Conservation (phyloP, 92 coral and sea anemone genomes). For the Ricordea florida region DNA sequence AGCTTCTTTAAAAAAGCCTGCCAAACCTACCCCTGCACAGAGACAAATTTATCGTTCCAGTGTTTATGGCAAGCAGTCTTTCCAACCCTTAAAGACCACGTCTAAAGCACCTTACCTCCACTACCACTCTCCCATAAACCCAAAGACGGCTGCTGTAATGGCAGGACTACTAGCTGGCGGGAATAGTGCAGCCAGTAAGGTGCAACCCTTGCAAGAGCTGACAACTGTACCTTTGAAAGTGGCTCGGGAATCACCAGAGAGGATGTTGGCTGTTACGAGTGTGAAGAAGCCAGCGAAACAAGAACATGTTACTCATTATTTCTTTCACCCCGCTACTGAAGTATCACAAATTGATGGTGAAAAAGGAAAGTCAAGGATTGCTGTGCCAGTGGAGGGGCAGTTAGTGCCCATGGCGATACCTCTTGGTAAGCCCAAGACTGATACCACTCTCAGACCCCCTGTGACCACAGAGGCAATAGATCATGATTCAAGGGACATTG, state of each 20-base stretch:
- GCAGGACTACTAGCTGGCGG: conserved; percentile 67
- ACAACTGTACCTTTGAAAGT: conserved; percentile 12
- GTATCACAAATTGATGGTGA: conserved; percentile 53
- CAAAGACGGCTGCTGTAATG: conserved; percentile 80
- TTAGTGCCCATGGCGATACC: conserved; percentile 97
- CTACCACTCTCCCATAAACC: conserved; percentile 90
- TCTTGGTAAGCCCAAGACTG: conserved; percentile 90
- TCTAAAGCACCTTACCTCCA: conserved; percentile 89
- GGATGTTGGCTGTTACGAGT: neutral
- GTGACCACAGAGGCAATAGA: conserved; percentile 21
- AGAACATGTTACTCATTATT: conserved; percentile 57
- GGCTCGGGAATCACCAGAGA: neutral
- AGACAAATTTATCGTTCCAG: conserved; percentile 78
- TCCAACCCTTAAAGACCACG: conserved; percentile 87
- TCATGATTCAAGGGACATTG: neutral
- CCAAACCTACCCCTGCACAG: conserved; percentile 41
- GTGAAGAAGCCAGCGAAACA: neutral
- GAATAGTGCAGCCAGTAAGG: neutral
- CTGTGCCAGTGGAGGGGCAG: conserved; percentile 87
- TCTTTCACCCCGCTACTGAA: conserved; percentile 83
- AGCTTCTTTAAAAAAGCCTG: conserved; percentile 55
- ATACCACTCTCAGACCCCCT: conserved; percentile 86
- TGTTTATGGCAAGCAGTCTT: conserved; percentile 86
- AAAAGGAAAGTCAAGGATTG: conserved; percentile 38
- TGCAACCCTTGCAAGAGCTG: conserved; percentile 22